Conservation (phyloP, 2,888 invertebrate genomes). For the Acanthoscelides obtectus region DNA sequence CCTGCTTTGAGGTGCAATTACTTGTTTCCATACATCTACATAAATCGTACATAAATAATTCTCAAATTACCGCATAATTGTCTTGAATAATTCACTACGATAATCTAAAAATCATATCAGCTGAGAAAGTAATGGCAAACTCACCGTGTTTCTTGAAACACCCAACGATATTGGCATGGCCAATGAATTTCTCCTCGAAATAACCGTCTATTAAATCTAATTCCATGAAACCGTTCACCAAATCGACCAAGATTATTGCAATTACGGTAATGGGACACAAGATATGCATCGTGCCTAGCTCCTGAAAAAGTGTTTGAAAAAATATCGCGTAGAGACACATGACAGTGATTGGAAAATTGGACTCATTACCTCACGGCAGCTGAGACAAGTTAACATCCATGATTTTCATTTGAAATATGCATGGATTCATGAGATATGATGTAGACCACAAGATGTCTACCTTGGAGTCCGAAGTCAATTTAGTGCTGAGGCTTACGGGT, state of each 20-base stretch:
- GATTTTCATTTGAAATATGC: background rate
- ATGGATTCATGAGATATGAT: background rate
- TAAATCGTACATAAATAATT: background rate
- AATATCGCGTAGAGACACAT: background rate
- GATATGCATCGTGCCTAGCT: constrained; percentile 1
- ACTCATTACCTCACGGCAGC: background rate
- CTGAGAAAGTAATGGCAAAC: constrained; percentile 1
- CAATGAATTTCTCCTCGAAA: constrained; percentile 23
- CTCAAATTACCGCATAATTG: background rate
- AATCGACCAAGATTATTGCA: constrained; percentile 1
- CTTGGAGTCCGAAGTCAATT: no score
- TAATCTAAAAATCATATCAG: background rate
- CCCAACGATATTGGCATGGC: constrained; percentile 22
- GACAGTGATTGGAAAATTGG: background rate
- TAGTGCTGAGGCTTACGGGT: no score
- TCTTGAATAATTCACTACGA: background rate
- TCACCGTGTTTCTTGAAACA: constrained; percentile 24
- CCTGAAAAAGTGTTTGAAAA: background rate
- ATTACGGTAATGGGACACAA: constrained; percentile 1
- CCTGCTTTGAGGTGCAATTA: background rate
- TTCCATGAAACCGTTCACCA: constrained; percentile 18
- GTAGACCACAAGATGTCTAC: background rate
- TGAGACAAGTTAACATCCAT: background rate
- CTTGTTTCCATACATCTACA: background rate
- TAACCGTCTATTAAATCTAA: constrained; percentile 20